Base-by-base conservation (phyloP, 2,113 vertebrate genomes). In the Rhabdomys dilectus region DNA sequence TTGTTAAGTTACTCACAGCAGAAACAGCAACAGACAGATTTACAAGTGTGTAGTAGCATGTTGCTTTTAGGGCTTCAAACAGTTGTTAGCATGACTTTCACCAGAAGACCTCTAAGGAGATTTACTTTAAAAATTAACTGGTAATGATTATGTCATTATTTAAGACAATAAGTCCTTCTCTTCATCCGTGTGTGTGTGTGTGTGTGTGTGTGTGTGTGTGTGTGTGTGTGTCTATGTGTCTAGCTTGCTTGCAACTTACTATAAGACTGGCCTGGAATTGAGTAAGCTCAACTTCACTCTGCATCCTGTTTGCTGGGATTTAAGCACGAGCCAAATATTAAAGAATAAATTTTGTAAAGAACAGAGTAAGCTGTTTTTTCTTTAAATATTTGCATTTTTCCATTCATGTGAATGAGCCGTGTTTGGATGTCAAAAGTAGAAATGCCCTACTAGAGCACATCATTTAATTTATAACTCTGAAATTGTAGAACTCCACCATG, bases 371-470 rank as follows among this genome's bases (percentile, higher is more conserved):
- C 60, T 93, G 64, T 80, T 93, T 96, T 86, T 97, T 8, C 7
- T 62, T 24, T 60, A 60, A 21, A 60, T 60, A 53, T 80, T 81
- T 81, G 58, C 36, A 64, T 42, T 97, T 98, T 97, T 93, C 87
- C 81, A 84, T 62, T 97, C 96, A 97, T 90, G 96, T 94, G 96
- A 96, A 97, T 96, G 97, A 96, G 97, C 94, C 95, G 93, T 96
- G 97, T 97, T 98, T 91, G 78, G 98, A 97, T 97, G 97, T 98
- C 97, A 98, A 98, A 98, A 98, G 98, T 98, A 98, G 81, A 98
- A 98, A 96, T 97, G 56, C 98, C 97, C 66, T 98, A 98, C 87
- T 98, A 98, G 98, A 98, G 98, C 98, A 98, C 98, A 97, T 98
- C 97, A 96, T 97, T 97, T 97, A 97, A 97, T 94, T 98, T 98